A percentile compares a stretch with the other conserved stretches of the same genome.
These are phyloP conservation scores for Xiphophorus hellerii DNA, from an alignment of 2,113 vertebrate species.

Conservation along the genomic window DNA sequence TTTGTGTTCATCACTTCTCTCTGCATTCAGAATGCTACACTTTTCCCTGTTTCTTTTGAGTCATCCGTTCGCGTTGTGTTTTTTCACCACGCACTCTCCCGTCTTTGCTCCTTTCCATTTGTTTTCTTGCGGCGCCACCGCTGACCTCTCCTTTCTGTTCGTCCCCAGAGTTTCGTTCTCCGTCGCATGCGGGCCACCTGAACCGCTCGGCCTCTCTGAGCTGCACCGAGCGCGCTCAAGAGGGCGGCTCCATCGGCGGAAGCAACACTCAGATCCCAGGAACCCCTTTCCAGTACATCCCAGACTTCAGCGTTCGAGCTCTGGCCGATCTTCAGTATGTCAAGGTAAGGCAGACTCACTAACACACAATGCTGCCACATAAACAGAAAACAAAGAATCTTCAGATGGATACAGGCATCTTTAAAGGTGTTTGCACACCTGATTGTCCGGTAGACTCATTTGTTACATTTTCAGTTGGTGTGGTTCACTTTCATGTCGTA, in stretches of 20 bases:
- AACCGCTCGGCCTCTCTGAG: constrained; percentile 91
- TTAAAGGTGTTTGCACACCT: no score
- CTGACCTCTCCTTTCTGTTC: constrained; percentile 27
- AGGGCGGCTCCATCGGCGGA: constrained; percentile 76
- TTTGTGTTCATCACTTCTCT: constrained; percentile 13
- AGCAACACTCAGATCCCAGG: constrained; percentile 86
- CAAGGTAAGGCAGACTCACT: constrained; percentile 80
- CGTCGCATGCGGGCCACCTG: constrained; percentile 84
- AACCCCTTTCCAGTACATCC: constrained; percentile 82
- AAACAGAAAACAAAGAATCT: no score
- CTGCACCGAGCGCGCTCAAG: constrained; percentile 83
- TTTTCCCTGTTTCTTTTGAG: constrained; percentile 5
- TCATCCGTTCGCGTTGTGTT: not conserved
- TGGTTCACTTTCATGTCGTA: no score
- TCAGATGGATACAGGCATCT: no score
- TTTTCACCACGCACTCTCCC: not conserved
- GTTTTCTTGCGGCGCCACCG: accelerated
- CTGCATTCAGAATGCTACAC: constrained; percentile 5
- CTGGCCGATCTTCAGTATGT: constrained; percentile 92
- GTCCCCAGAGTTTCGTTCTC: constrained; percentile 87
- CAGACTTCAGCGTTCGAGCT: constrained; percentile 93
- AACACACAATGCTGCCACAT: no score
- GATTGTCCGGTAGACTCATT: no score
- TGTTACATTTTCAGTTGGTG: no score
- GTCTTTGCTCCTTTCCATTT: not conserved